Conservation (phyloP, 2,888 invertebrate species). For the Eupithecia inturbata region DNA sequence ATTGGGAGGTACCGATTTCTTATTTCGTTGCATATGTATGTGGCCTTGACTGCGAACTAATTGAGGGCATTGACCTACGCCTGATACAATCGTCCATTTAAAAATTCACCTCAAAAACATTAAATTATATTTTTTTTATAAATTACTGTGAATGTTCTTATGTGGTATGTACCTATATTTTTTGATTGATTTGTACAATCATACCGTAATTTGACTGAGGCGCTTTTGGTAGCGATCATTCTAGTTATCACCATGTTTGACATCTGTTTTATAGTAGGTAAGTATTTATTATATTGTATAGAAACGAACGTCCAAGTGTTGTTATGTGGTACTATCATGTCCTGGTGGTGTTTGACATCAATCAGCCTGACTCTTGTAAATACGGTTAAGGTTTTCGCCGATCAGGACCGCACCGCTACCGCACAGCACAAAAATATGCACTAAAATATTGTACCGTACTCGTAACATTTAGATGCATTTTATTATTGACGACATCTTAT, state of each 20-base stretch:
- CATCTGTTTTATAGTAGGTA: constrained; percentile 6
- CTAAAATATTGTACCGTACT: no score
- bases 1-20: constrained; percentile 30
- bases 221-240: constrained; percentile 11
- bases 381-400: neutral
- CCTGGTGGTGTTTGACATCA: neutral
- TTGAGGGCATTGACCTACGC: constrained; percentile 13
- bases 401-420: no score
- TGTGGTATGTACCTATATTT: constrained; percentile 8
- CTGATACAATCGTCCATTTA: constrained; percentile 34
- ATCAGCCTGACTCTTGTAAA: neutral
- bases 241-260: neutral
- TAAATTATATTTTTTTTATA: neutral
- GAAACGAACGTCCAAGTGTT: constrained; percentile 10
- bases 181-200: constrained; percentile 8
- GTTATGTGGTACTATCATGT: neutral
- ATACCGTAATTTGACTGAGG: neutral
- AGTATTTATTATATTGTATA: no score
- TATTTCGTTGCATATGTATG: neutral
- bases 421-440: no score
- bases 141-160: constrained; percentile 6
- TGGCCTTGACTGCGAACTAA: neutral
- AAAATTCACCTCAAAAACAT: constrained; percentile 25
- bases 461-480: no score
- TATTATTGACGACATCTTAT: no score